These are phyloP conservation scores for Fabriciana adippe DNA, from an alignment of 2,888 invertebrate genomes.

Conservation along the genomic window DNA sequence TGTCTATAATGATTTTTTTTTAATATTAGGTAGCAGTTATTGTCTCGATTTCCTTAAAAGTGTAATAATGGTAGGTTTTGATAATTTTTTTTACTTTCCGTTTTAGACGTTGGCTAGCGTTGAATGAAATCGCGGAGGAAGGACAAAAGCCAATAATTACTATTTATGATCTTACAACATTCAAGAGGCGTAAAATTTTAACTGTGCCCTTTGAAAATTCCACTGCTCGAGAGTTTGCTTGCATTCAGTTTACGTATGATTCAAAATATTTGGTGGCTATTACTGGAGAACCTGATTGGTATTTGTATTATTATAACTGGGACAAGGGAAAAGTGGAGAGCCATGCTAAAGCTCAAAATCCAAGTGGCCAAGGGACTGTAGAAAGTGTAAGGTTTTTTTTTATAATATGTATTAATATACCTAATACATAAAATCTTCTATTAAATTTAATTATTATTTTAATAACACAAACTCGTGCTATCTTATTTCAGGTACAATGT, in stretches of 20 bases:
- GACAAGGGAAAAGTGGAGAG: constrained; percentile 91
- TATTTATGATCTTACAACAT: constrained; percentile 87
- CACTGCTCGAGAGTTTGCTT: constrained; percentile 85
- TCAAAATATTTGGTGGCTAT: constrained; percentile 90
- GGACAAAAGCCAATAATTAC: constrained; percentile 85
- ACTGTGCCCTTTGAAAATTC: constrained; percentile 84
- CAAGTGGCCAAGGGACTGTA: constrained; percentile 86
- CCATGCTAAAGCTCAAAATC: constrained; percentile 86
- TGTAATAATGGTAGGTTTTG: too few relatives aligned
- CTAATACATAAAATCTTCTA: not conserved
- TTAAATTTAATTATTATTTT: constrained; percentile 28
- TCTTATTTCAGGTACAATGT: constrained; percentile 83
- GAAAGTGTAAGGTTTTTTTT: constrained; percentile 57
- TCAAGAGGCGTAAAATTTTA: constrained; percentile 86
- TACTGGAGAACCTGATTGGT: constrained; percentile 92
- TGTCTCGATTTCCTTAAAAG: too few relatives aligned
- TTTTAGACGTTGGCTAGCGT: constrained; percentile 84
- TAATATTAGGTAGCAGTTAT: not conserved
- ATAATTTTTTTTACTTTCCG: constrained; percentile 9
- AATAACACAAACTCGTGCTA: not conserved
- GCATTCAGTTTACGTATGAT: constrained; percentile 90
- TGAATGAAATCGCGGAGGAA: constrained; percentile 84
- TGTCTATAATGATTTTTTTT: not conserved
- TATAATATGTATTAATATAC: not conserved
- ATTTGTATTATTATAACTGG: constrained; percentile 90